Evolutionary conservation across 2,797 vertebrate species (phyloP).

Genomic region (Babyrousa celebensis): DNA sequence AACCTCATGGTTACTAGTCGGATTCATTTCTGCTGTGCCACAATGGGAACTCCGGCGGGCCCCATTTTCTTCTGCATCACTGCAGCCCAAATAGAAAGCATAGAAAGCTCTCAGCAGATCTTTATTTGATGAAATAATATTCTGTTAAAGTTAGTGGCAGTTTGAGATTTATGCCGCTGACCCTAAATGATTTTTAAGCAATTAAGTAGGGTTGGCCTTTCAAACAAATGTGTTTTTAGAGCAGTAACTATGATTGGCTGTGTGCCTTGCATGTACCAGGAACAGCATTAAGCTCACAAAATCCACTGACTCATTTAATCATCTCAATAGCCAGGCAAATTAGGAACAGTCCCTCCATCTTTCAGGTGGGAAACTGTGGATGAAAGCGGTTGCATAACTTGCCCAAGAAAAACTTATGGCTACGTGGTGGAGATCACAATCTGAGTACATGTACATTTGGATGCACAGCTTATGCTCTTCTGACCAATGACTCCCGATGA

Average conservation of each 20-base stretch:
- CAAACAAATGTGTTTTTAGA: background rate
- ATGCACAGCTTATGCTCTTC: background rate
- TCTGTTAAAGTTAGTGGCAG: background rate
- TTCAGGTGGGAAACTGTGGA: background rate
- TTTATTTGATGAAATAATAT: background rate
- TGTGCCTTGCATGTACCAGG: background rate
- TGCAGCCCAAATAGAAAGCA: accelerated
- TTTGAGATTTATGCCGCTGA: background rate
- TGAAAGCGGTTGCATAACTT: background rate
- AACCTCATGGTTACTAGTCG: too few species aligned
- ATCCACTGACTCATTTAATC: background rate
- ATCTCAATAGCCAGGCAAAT: background rate
- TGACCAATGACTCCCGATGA: background rate
- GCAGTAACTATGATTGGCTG: background rate
- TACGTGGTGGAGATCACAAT: background rate
- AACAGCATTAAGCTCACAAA: background rate
- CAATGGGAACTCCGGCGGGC: too few species aligned
- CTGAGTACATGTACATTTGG: background rate
- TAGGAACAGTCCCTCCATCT: background rate
- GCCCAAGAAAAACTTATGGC: background rate
- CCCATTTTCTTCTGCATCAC: too few species aligned
- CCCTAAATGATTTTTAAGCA: conserved; percentile 4
- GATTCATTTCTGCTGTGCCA: too few species aligned
- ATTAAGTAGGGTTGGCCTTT: conserved; percentile 11
- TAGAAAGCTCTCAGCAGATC: background rate